phyloP scores from a whole-genome alignment of 2,113 vertebrate genomes.

The Sigmodon hispidus region DNA sequence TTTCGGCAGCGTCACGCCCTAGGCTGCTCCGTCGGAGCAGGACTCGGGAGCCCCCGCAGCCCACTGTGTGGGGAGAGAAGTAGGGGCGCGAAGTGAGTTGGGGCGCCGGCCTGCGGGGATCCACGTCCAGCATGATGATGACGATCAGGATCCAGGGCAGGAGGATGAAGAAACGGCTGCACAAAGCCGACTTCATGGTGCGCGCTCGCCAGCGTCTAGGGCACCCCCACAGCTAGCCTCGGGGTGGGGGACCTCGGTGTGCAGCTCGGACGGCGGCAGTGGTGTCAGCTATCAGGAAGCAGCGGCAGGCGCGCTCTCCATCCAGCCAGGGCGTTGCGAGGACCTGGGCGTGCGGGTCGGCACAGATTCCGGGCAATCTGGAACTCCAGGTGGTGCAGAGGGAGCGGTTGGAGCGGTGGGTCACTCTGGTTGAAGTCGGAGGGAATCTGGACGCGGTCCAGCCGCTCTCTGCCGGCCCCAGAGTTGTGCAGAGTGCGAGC shows the following conservation, averaged over 20 bases:
- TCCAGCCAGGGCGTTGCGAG: background rate
- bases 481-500: conserved; percentile 53
- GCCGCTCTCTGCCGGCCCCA: background rate
- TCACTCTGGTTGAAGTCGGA: background rate
- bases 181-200: conserved; percentile 92
- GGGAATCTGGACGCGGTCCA: conserved; percentile 33
- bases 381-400: background rate
- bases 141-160: conserved; percentile 95
- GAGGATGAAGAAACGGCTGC: conserved; percentile 94
- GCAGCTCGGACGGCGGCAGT: conserved; percentile 57
- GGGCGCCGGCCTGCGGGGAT: conserved; percentile 85
- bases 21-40: conserved; percentile 43
- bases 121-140: conserved; percentile 95
- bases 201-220: conserved; percentile 24
- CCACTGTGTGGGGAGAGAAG: conserved; percentile 68
- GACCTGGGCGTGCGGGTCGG: background rate
- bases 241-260: background rate
- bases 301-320: conserved; percentile 6
- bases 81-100: conserved; percentile 80
- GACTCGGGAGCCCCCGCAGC: conserved; percentile 48
- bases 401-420: background rate
- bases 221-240: background rate
- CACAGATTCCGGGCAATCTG: background rate
- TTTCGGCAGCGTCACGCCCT: background rate
- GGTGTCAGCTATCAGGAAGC: conserved; percentile 16